A percentile compares a stretch with the other conserved stretches of the same genome.
Evolutionary conservation across 2,888 invertebrate genomes (phyloP).

Genomic region (Dynastes maya): DNA sequence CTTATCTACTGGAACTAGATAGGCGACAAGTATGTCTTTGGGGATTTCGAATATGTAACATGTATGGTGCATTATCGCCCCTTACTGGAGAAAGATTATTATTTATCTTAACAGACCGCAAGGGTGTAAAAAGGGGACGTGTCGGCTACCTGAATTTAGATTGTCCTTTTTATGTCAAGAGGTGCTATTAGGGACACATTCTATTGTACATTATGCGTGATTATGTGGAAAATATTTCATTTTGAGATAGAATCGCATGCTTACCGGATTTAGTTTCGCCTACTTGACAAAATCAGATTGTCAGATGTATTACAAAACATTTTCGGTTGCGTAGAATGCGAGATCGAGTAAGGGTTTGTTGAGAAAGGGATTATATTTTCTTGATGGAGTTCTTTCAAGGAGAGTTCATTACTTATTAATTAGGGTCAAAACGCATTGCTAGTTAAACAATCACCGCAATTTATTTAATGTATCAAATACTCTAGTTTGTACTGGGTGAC

Average conservation of each 20-base stretch:
- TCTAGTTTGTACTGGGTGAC: too few species aligned
- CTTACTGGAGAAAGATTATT: constrained; percentile 28
- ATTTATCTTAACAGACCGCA: constrained; percentile 42
- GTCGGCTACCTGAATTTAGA: constrained; percentile 50
- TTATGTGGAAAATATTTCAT: constrained; percentile 46
- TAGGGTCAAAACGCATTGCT: too few species aligned
- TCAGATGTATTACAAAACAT: constrained; percentile 2
- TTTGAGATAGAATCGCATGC: constrained; percentile 26
- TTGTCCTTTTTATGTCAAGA: constrained; percentile 53
- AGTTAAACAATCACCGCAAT: too few species aligned
- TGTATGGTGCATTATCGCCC: constrained; percentile 34
- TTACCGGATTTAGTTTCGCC: neutral
- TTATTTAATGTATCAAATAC: too few species aligned
- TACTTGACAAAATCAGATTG: constrained; percentile 12
- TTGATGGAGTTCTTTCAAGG: too few species aligned
- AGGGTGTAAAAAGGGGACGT: constrained; percentile 47
- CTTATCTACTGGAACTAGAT: neutral
- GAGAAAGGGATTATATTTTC: too few species aligned
- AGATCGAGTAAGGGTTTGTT: too few species aligned
- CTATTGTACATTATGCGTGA: constrained; percentile 42
- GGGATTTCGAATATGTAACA: constrained; percentile 34
- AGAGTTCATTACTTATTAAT: too few species aligned
- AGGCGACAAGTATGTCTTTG: constrained; percentile 7
- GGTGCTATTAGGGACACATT: constrained; percentile 48
- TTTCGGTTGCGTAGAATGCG: too few species aligned